Evolutionary conservation across 2,113 vertebrate genomes (phyloP).

Genomic region (Dromiciops gliroides): DNA sequence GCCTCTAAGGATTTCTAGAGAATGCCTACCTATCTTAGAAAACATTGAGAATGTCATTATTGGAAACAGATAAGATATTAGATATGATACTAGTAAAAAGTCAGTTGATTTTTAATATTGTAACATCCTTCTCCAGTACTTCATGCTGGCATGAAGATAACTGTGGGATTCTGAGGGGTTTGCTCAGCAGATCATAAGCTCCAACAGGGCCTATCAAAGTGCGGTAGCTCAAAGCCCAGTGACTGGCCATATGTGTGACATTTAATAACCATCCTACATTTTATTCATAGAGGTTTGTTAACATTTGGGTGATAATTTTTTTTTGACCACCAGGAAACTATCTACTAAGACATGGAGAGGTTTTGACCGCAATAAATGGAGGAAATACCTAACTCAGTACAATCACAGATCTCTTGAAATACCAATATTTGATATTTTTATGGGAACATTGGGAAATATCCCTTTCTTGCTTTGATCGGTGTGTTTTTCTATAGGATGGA

Average conservation of each 20-base stretch:
- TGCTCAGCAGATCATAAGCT: not conserved
- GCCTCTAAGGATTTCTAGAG: slow-evolving; percentile 57
- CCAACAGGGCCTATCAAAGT: not conserved
- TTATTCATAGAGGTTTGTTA: not conserved
- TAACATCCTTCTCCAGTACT: slow-evolving; percentile 79
- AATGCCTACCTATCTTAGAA: slow-evolving; percentile 69
- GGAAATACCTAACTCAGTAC: not conserved
- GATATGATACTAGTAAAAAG: slow-evolving; percentile 80
- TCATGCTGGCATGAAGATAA: not conserved
- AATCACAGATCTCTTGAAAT: not conserved
- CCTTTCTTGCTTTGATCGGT: slow-evolving; percentile 70
- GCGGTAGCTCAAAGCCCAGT: not conserved
- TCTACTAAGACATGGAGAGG: not conserved
- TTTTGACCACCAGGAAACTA: not conserved
- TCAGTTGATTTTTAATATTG: slow-evolving; percentile 83
- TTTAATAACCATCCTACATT: not conserved
- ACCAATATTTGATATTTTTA: slow-evolving; percentile 35
- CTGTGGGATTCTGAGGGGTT: not conserved
- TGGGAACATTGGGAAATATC: not conserved
- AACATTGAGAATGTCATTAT: slow-evolving; percentile 73
- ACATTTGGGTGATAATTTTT: not conserved
- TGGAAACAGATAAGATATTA: slow-evolving; percentile 69
- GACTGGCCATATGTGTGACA: not conserved
- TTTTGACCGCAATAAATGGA: not conserved
- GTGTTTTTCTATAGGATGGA: slow-evolving; percentile 66